Evolutionary conservation across 2,113 vertebrate genomes (phyloP).

Genomic region (Etia nguti): DNA sequence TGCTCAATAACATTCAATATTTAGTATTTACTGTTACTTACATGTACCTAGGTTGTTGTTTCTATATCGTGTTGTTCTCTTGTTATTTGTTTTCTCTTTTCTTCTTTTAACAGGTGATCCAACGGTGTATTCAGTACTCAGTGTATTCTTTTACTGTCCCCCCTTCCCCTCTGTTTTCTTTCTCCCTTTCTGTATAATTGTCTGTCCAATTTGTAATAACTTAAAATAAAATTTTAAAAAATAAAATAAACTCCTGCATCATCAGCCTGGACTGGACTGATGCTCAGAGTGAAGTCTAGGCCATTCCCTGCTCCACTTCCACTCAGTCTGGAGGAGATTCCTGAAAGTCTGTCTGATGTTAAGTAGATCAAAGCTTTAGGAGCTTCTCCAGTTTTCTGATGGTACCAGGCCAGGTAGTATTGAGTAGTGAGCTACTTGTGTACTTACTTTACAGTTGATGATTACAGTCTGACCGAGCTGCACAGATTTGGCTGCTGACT

Average conservation of each 20-base stretch:
- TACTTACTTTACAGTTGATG: background rate
- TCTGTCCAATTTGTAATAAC: no score
- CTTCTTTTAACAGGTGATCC: no score
- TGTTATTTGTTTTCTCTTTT: no score
- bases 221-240: no score
- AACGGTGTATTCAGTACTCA: no score
- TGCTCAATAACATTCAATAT: no score
- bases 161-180: no score
- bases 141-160: no score
- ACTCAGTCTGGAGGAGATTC: background rate
- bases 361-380: background rate
- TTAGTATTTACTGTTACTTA: no score
- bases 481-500: background rate
- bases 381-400: background rate
- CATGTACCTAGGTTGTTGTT: no score
- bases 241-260: background rate
- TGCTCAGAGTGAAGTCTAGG: background rate
- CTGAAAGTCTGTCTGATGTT: background rate
- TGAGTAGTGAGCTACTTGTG: fast-evolving
- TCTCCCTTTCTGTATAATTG: no score
- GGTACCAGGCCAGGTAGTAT: background rate
- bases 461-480: background rate
- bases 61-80: no score
- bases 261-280: background rate
- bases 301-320: background rate